Evolutionary conservation across 2,888 invertebrate genomes (phyloP), one percentile per base, ranked within the genome.

Genomic region (Hirudinaria manillensis): DNA sequence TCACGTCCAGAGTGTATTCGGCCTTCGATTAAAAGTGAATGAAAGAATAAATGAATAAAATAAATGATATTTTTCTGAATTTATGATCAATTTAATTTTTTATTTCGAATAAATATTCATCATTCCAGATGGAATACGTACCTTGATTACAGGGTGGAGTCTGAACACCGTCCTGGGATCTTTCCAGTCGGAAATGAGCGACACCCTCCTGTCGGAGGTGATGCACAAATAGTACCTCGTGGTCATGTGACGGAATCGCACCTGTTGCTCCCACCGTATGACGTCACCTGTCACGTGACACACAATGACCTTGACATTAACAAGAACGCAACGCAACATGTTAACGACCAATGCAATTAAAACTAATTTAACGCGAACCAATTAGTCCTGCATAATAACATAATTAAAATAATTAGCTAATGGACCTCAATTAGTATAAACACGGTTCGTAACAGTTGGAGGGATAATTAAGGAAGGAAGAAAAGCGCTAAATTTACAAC

Each of bases 161-260:
- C 84, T 76, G 79, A 85, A 85, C 53, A 85, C 84, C 0, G 85
- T 85, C 51, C 83, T 79, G 0, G 85, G 85, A 76, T 85, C 84
- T 70, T 83, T 83, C 77, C 81, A 81, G 78, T 84, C 83, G 4
- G 81, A 81, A 0, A 83, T 83, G 67, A 85, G 78, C 19, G 83
- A 73, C 19, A 85, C 84, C 24, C 81, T 81, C 19, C 82, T 80
- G 70, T 82, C 82, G 6, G 82, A 81, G 65, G 83, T 83, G 56
- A 86, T 84, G 77, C 83, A 82, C 76, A 86, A 78, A 79, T 85
- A 86, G 79, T 83, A 83, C 70, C 85, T 79, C n/a, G 84, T 85
- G 27, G 84, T 82, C 82, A 84, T 82, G 80, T 86, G 85, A 73
- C 85, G 82, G 76, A 86, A 81, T 19, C 85, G 80, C 6, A 85